phyloP scores from a whole-genome alignment of 92 coral and sea anemone species.

The Siderastrea siderea region DNA sequence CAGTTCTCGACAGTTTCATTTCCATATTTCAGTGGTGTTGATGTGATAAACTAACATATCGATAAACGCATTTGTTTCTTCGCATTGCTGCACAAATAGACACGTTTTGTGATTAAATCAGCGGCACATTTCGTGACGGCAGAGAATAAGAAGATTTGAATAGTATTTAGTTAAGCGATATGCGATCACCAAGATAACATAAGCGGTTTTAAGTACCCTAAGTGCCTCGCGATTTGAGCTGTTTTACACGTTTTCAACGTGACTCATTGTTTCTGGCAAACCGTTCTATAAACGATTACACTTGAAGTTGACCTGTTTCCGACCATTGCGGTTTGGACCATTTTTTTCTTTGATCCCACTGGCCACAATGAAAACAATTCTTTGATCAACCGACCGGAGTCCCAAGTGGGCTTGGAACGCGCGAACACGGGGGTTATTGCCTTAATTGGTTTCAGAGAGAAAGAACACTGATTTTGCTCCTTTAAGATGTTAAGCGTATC shows the following conservation, averaged over 20 bases:
- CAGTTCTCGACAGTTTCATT: background rate
- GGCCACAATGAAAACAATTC: conserved; percentile 61
- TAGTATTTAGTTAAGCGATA: conserved; percentile 10
- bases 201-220: conserved; percentile 10
- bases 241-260: background rate
- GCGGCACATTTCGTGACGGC: conserved; percentile 55
- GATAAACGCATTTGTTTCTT: conserved; percentile 6
- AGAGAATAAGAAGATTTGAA: conserved; percentile 12
- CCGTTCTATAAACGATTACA: conserved; percentile 19
- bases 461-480: background rate
- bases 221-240: conserved; percentile 2
- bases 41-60: background rate
- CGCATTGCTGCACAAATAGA: conserved; percentile 7
- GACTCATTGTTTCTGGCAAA: conserved; percentile 5
- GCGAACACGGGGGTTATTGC: background rate
- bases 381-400: conserved; percentile 83
- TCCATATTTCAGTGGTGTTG: background rate
- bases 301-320: conserved; percentile 11
- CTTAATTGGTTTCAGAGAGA: conserved; percentile 28
- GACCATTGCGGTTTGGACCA: conserved; percentile 65
- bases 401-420: conserved; percentile 60
- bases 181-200: background rate
- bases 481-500: background rate
- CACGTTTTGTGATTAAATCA: background rate
- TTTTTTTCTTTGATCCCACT: conserved; percentile 82